Conservation (phyloP, 2,888 invertebrate genomes). For the Diabrotica balteata region DNA sequence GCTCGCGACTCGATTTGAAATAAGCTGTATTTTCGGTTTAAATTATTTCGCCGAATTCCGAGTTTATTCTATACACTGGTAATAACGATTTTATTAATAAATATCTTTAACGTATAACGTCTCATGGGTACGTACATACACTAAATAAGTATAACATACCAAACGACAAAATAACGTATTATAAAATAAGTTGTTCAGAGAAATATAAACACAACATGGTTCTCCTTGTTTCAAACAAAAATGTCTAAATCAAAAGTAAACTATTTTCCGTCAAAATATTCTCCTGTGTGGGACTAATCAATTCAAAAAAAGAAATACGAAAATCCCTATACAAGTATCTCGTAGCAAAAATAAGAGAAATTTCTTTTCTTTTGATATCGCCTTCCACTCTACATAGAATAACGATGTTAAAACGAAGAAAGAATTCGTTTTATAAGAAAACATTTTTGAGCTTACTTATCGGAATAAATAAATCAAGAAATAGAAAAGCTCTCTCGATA, state of each 20-base stretch:
- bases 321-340: background rate
- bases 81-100: too few relatives aligned
- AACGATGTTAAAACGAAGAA: conserved; percentile 9
- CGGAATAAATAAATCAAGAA: conserved; percentile 7
- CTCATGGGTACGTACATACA: too few relatives aligned
- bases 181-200: background rate
- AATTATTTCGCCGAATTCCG: too few relatives aligned
- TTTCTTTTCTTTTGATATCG: conserved; percentile 13
- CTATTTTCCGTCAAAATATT: conserved; percentile 10
- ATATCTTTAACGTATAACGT: too few relatives aligned
- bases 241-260: conserved; percentile 22
- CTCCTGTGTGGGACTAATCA: conserved; percentile 9
- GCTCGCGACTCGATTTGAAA: too few relatives aligned
- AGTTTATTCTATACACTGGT: too few relatives aligned
- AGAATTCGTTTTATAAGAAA: conserved; percentile 9
- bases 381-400: conserved; percentile 13
- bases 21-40: too few relatives aligned
- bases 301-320: conserved; percentile 1
- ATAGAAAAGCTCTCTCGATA: conserved; percentile 1
- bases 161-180: background rate
- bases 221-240: background rate
- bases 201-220: conserved; percentile 1
- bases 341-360: conserved; percentile 13
- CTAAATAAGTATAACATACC: background rate
- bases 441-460: conserved; percentile 5